Evolutionary conservation across 2,113 vertebrate genomes (phyloP).

Genomic region (Holacanthus passer): DNA sequence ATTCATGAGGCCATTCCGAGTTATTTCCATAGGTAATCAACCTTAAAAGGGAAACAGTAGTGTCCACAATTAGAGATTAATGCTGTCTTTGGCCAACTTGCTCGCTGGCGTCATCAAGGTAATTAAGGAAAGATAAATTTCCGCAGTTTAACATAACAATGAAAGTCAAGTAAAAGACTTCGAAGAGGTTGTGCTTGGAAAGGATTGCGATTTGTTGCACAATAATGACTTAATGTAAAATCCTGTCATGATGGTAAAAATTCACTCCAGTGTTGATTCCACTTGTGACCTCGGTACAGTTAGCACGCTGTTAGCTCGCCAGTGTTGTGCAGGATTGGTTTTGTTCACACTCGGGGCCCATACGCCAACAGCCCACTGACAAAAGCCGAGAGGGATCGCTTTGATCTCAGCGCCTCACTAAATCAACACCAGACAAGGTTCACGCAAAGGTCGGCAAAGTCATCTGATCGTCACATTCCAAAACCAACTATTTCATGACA

Average conservation of each 20-base stretch:
- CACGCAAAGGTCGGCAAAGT: slow-evolving; percentile 83
- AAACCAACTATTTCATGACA: slow-evolving; percentile 77
- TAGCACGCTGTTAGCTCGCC: slow-evolving; percentile 43
- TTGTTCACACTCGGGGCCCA: slow-evolving; percentile 65
- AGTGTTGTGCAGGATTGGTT: slow-evolving; percentile 50
- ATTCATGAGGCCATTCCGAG: slow-evolving; percentile 79
- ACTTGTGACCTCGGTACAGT: slow-evolving; percentile 42
- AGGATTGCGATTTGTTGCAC: not conserved
- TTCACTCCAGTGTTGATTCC: slow-evolving; percentile 4
- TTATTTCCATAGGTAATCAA: slow-evolving; percentile 83
- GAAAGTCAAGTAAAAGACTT: slow-evolving; percentile 77
- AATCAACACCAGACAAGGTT: slow-evolving; percentile 87
- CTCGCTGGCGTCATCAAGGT: slow-evolving; percentile 71
- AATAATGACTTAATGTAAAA: not conserved
- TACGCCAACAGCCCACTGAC: slow-evolving; percentile 63
- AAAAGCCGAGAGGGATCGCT: slow-evolving; percentile 69
- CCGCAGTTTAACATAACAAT: slow-evolving; percentile 70
- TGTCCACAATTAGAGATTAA: slow-evolving; percentile 77
- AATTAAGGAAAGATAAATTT: slow-evolving; percentile 76
- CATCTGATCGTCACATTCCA: slow-evolving; percentile 84
- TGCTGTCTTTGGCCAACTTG: slow-evolving; percentile 70
- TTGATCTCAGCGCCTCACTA: slow-evolving; percentile 83
- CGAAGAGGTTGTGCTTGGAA: slow-evolving; percentile 16
- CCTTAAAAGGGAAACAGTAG: slow-evolving; percentile 79
- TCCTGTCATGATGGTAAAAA: not conserved